These are phyloP conservation scores for Petaurus breviceps DNA, from an alignment of 2,113 vertebrate genomes.

Conservation along the genomic window DNA sequence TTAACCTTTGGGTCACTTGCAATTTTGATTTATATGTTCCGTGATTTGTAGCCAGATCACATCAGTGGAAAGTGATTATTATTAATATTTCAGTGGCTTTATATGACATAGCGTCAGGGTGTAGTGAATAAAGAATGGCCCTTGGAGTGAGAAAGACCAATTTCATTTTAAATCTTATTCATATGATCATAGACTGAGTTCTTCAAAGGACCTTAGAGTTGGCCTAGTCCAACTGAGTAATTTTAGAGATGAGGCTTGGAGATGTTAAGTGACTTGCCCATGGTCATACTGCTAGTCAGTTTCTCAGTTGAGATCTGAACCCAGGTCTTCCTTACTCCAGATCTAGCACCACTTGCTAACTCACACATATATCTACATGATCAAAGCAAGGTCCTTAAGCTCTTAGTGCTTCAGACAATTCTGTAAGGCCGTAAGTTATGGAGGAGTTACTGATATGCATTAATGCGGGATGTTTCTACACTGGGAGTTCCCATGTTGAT, in stretches of 20 bases:
- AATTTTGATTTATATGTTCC: not conserved
- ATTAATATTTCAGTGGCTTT: not conserved
- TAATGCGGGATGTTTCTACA: not conserved
- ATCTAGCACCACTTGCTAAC: not conserved
- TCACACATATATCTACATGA: not conserved
- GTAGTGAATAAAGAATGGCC: not conserved
- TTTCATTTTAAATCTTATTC: not conserved
- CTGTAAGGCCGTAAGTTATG: not conserved
- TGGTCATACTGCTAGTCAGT: not conserved
- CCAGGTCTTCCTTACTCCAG: not conserved
- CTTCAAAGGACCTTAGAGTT: not conserved
- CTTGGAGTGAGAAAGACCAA: not conserved
- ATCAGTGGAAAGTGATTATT: not conserved
- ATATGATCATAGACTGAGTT: not conserved
- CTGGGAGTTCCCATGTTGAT: not conserved
- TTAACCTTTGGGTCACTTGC: not conserved
- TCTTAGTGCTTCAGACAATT: not conserved
- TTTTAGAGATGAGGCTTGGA: not conserved
- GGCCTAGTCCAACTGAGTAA: not conserved
- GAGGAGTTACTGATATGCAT: not conserved
- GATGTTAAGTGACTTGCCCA: not conserved
- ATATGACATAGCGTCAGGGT: not conserved
- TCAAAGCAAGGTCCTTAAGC: not conserved
- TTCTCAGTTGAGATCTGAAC: not conserved
- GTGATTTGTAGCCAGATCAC: not conserved